Evolutionary conservation across 1,140 invertebrate genomes (phyloP).

Genomic region (Pissodes strobi): DNA sequence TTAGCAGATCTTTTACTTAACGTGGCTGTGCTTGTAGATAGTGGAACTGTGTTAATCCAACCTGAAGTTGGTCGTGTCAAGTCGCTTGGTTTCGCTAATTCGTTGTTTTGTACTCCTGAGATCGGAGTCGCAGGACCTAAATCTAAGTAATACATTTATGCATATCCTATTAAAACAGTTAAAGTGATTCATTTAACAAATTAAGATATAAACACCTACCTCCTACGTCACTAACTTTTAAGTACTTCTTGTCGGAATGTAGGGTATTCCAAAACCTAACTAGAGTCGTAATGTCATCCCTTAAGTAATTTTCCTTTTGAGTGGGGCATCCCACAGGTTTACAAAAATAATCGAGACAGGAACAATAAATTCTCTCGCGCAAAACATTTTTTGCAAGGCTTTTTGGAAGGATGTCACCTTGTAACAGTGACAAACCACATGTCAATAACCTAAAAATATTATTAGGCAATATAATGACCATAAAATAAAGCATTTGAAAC

Average conservation of each 20-base stretch:
- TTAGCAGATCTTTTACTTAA: slow-evolving; percentile 78
- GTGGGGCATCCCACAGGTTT: slow-evolving; percentile 82
- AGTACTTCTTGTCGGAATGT: slow-evolving; percentile 96
- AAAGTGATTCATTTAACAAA: slow-evolving; percentile 10
- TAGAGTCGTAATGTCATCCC: slow-evolving; percentile 89
- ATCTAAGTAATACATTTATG: slow-evolving; percentile 41
- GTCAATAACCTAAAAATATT: slow-evolving; percentile 73
- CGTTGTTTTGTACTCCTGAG: slow-evolving; percentile 55
- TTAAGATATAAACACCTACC: slow-evolving; percentile 49
- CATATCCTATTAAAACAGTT: not conserved
- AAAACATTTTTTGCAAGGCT: slow-evolving; percentile 91
- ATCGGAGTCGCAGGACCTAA: slow-evolving; percentile 45
- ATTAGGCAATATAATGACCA: not conserved
- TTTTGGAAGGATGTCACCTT: slow-evolving; percentile 87
- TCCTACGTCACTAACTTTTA: slow-evolving; percentile 76
- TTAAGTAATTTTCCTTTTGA: slow-evolving; percentile 73
- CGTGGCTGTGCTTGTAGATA: slow-evolving; percentile 71
- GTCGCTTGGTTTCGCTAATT: slow-evolving; percentile 62
- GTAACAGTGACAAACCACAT: slow-evolving; percentile 89
- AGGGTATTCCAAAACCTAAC: slow-evolving; percentile 95
- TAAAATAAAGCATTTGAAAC: not conserved
- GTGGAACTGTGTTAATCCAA: slow-evolving; percentile 88
- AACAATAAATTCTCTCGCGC: slow-evolving; percentile 91
- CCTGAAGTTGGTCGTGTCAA: slow-evolving; percentile 69
- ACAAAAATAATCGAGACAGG: slow-evolving; percentile 95